These are phyloP conservation scores for Anoplophora glabripennis DNA, from an alignment of 1,140 invertebrate species.

Conservation along the genomic window DNA sequence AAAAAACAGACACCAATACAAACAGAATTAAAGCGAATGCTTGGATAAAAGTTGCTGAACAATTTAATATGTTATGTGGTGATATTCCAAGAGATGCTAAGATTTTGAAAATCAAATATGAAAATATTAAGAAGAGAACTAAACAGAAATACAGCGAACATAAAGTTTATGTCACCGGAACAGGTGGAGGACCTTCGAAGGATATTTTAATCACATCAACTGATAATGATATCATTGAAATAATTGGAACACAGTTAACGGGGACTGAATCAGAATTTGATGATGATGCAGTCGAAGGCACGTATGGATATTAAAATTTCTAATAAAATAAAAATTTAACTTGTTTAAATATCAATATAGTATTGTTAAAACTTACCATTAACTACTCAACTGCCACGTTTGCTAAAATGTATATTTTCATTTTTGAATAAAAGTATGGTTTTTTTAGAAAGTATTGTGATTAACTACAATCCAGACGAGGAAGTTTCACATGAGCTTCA, in stretches of 20 bases:
- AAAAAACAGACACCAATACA: slow-evolving; percentile 6
- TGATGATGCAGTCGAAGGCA: no score
- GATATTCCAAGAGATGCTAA: not conserved
- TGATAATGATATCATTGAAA: not conserved
- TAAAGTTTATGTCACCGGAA: not conserved
- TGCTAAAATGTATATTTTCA: no score
- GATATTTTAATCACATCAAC: not conserved
- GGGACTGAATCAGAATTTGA: not conserved
- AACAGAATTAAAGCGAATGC: not conserved
- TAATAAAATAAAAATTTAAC: no score
- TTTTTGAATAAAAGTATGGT: no score
- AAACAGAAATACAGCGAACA: slow-evolving; percentile 9
- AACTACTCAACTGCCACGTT: no score
- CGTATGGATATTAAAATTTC: no score
- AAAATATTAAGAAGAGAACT: slow-evolving; percentile 14
- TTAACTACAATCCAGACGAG: no score
- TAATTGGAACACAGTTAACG: not conserved
- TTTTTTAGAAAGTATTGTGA: no score
- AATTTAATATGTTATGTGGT: slow-evolving; percentile 4
- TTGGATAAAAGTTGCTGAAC: not conserved
- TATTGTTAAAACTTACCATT: no score
- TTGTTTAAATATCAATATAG: no score
- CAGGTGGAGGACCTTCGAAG: slow-evolving; percentile 5
- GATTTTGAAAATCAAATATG: slow-evolving; percentile 16
- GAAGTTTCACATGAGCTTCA: no score